phyloP scores from a whole-genome alignment of 2,888 invertebrate genomes.

The Cheilosia vernalis region DNA sequence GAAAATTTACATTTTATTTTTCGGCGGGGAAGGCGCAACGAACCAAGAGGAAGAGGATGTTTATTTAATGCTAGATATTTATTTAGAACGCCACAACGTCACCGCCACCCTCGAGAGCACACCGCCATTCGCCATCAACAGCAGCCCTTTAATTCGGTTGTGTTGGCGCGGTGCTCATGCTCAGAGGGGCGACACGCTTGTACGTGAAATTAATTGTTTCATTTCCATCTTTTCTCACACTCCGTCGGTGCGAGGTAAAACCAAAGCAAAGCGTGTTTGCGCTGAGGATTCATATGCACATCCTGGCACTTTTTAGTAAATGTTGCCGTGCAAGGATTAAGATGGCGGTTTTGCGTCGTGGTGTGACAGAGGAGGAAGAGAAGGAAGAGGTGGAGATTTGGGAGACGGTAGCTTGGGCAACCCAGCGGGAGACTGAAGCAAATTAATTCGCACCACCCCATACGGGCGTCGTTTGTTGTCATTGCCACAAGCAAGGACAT shows the following conservation, averaged over 20 bases:
- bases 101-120: neutral
- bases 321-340: conserved; percentile 58
- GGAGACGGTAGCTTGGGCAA: conserved; percentile 21
- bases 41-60: conserved; percentile 57
- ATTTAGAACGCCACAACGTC: conserved; percentile 57
- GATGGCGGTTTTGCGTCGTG: conserved; percentile 40
- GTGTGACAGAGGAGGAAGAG: conserved; percentile 6
- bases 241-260: conserved; percentile 13
- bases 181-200: neutral
- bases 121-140: conserved; percentile 15
- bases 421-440: conserved; percentile 37
- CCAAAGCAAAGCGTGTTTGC: conserved; percentile 36
- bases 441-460: conserved; percentile 42
- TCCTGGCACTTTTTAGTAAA: conserved; percentile 39
- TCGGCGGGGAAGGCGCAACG: neutral
- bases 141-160: conserved; percentile 58
- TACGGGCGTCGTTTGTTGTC: neutral
- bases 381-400: neutral
- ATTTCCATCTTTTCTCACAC: conserved; percentile 61
- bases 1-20: conserved; percentile 41
- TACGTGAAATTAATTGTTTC: conserved; percentile 68
- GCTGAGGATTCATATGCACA: conserved; percentile 55
- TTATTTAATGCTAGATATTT: conserved; percentile 67
- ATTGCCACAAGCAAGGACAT: conserved; percentile 19
- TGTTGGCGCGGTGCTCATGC: neutral